Evolutionary conservation across 2,797 vertebrate species (phyloP), one percentile per base, ranked within the genome.

Genomic region (Poecilia velifera): DNA sequence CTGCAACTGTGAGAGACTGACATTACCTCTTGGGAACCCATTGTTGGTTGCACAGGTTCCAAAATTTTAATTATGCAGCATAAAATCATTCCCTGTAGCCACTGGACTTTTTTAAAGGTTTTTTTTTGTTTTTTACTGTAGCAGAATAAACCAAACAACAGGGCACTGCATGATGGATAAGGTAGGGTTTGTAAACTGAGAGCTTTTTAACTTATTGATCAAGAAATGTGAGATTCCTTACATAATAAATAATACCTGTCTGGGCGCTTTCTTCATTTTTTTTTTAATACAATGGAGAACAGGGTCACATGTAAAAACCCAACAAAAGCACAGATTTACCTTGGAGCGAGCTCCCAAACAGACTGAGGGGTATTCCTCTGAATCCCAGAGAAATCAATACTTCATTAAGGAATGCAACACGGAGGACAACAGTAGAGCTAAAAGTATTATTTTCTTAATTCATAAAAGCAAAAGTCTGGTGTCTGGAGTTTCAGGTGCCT

Each of bases 361-460:
- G n/a, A 49, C 55, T 14, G 59, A 36, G 75, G 74, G 53, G 20
- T 74, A 59, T 59, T 85, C 72, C 80, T 77, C 79, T 87, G 72
- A 62, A 84, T 41, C 84, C 53, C 74, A 72, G 47, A 22, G 14
- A 76, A 86, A 88, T 88, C 86, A 78, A 91, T 90, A 81, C 71
- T 76, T 84, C 49, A 80, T 80, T 76, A 57, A 64, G 43, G n/a
- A 77, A 88, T 53, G 72, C 74, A 78, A 78, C 72, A 74, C 25
- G 76, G n/a, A 66, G 25, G 31, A 76, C 83, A 86, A 81, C 68
- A 85, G 73, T 3, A 76, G 0, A 14, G 14, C 73, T 53, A 85
- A 39, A 53, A 75, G 47, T 57, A 34, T 51, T 22, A 18, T 28
- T 83, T 73, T 34, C 72, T 82, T 0, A 18, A 3, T 66, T 25